Evolutionary conservation across 2,888 invertebrate species (phyloP), one percentile per base, ranked within the genome.

Genomic region (Nowickia ferox): DNA sequence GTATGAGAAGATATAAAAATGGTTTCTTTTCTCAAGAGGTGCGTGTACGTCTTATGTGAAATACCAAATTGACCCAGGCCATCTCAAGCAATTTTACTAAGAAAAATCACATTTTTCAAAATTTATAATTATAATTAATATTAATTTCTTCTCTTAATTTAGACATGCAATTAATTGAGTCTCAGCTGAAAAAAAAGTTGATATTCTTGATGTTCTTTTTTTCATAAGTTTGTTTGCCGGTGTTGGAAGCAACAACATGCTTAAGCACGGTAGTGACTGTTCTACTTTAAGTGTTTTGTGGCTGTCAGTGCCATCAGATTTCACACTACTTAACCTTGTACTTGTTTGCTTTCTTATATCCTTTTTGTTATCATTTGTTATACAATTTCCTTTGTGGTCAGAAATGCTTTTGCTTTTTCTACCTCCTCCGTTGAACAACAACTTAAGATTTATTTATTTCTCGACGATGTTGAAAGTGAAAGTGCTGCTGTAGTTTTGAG

Each of bases 381-480:
- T 40, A 17, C 51, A 48, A 74, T 61, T 38, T 48, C 48, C 48
- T 74, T 74, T 74, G 59, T 74, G 61, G 38, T 19, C 38, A n/a
- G 30, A 61, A 72, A 19, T 19, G 13, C 48, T 61, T 59, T 30
- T 30, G 30, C 30, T 30, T 30, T 30, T 72, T 13, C 15, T 46
- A 1, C 11, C 8, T 8, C 55, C n/a, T 19, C 10, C 9, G 9
- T 53, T 55, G 38, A 15, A 9, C 5, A 8, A 51, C 13, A 13
- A 17, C 38, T 66, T 38, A 38, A 30, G 48, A 48, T 53, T 11
- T 42, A 48, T 53, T 11, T 42, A 9, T 71, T 46, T 57, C 44
- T 69, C 9, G 22, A 51, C 30, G 11, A 38, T 66, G 46, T 51
- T 68, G 17, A 40, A 42, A 61, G 17, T 17, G 17, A 42, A 61